Base-by-base conservation (phyloP, 2,113 vertebrate genomes). In the Catharus bicknelli region DNA sequence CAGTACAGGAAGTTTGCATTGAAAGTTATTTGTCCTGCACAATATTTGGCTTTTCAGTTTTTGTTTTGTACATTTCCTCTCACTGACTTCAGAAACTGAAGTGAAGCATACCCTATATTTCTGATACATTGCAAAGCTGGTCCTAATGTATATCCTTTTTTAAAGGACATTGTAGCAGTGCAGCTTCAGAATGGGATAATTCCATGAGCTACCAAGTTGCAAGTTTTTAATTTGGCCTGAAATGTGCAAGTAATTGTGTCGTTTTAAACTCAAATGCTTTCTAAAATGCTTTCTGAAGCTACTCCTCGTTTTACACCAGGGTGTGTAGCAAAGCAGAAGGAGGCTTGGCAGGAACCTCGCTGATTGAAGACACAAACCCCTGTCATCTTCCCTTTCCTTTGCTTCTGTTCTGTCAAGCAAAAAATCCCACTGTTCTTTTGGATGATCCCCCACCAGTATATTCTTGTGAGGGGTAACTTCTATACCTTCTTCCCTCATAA, bases 231-330 rank as follows among this genome's bases (percentile, higher is more conserved):
- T 94, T 94, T 92, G 92, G 32, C 67, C 63, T 2, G 2, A 66
- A 83, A 34, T 43, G 3, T 79, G 38, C 66, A 68, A 79, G 29
- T 63, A 59, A 42, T 57, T 63, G 32, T 2, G 11, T 59, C 27
- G 40, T 40, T 80, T 86, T 83, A 79, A 89, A 59, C 45, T 61
- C 11, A 70, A 19, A 76, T 83, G 34, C 21, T 82, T 91, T 78
- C 50, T 86, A 58, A 85, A 86, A 79, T 83, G 50, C 43, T 73
- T 92, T 74, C 47, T 90, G 74, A 76, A 77, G 50, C 38, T 79
- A 36, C 78, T 83, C 18, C 22, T 91, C 30, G 72, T 64, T 40
- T 13, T 51, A 63, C 11, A 79, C 13, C n/a, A 36, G 51, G 40
- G 7, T 61, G 34, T 1, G 0, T 43, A 83, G 30, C 66, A 75